Percentiles rank a stretch among this genome's conserved stretches.
These are phyloP conservation scores for Panulirus ornatus DNA, from an alignment of 1,140 invertebrate species.

Conservation along the genomic window DNA sequence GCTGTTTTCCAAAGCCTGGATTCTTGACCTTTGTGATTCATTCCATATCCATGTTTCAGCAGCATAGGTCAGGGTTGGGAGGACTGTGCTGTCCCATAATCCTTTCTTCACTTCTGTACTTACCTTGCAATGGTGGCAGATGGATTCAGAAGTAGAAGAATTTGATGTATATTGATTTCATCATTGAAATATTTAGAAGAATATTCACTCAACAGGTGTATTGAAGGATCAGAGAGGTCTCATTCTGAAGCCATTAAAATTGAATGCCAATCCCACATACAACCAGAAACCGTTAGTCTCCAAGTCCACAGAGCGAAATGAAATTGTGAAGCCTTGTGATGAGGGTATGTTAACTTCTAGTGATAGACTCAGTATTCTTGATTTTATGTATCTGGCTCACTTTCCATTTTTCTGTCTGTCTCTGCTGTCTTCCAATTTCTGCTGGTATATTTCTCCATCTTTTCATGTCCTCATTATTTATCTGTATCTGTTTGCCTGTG, in stretches of 20 bases:
- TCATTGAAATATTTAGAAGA: background rate
- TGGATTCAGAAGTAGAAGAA: background rate
- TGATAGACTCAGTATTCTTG: no score
- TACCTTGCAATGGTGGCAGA: background rate
- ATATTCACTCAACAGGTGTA: conserved; percentile 24
- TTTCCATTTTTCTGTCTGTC: no score
- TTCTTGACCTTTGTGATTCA: background rate
- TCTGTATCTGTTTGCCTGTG: no score
- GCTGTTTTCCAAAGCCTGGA: background rate
- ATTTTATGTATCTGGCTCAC: no score
- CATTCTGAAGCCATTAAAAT: conserved; percentile 44
- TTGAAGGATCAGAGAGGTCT: conserved; percentile 26
- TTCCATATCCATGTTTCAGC: background rate
- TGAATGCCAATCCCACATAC: conserved; percentile 55
- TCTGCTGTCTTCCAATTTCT: no score
- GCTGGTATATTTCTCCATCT: no score
- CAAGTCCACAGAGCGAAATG: background rate
- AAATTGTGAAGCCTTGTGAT: background rate
- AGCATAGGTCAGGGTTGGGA: background rate
- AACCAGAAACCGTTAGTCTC: background rate
- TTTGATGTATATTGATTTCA: background rate
- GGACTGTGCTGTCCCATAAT: no score
- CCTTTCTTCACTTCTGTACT: background rate
- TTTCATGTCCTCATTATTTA: no score
- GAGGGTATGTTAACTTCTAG: background rate